A percentile compares a stretch with the other conserved stretches of the same genome.
Evolutionary conservation across 2,797 vertebrate species (phyloP).

Genomic region (Corythornis leucogaster): DNA sequence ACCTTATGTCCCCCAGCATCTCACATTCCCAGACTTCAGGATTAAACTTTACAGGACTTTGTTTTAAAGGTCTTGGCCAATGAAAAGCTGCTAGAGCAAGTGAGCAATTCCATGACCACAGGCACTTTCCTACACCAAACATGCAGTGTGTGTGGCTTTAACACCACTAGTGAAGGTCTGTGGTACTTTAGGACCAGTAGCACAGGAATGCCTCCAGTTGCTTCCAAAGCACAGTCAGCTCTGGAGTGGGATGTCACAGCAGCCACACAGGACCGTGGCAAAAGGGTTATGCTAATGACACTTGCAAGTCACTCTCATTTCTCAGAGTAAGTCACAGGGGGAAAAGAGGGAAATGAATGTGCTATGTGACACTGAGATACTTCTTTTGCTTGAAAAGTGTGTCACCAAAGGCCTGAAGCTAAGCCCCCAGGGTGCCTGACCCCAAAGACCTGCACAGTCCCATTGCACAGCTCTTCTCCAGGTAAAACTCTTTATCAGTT

Average conservation of each 20-base stretch:
- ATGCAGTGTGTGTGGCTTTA: background rate
- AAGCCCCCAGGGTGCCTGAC: background rate
- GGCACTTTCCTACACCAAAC: background rate
- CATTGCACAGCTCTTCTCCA: background rate
- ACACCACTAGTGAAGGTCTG: background rate
- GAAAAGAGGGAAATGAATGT: background rate
- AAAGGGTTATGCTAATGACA: background rate
- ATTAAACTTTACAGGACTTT: background rate
- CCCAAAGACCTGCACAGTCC: background rate
- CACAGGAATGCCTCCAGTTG: background rate
- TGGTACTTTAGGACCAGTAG: background rate
- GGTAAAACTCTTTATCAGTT: background rate
- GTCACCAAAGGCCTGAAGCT: background rate
- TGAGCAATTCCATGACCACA: background rate
- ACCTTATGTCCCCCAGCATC: background rate
- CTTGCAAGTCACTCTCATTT: background rate
- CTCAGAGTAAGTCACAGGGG: constrained; percentile 21
- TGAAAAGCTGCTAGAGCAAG: background rate
- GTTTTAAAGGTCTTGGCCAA: background rate
- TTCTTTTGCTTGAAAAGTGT: background rate
- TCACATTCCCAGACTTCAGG: background rate
- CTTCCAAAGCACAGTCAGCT: background rate
- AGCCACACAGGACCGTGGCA: background rate
- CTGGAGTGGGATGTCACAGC: background rate
- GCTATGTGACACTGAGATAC: background rate